Evolutionary conservation across 2,888 invertebrate species (phyloP).

Genomic region (Tortricodes alternella): DNA sequence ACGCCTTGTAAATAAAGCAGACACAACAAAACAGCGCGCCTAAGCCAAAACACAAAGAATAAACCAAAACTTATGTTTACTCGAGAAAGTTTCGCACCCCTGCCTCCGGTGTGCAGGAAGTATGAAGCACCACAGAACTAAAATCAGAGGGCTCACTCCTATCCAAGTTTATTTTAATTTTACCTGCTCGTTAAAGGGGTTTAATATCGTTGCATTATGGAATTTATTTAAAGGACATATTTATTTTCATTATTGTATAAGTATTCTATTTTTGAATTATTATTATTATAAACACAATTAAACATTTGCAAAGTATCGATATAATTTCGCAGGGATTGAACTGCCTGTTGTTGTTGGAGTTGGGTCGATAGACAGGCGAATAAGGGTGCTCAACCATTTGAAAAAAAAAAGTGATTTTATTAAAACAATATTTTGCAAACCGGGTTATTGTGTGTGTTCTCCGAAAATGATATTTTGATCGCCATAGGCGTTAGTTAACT

Average conservation of each 20-base stretch:
- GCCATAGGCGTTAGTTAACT: too few relatives aligned
- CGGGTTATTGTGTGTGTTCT: too few relatives aligned
- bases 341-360: not conserved
- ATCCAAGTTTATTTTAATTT: too few relatives aligned
- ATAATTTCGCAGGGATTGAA: not conserved
- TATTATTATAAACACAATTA: too few relatives aligned
- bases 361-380: not conserved
- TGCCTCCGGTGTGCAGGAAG: not conserved
- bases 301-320: too few relatives aligned
- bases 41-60: conserved; percentile 19
- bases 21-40: conserved; percentile 7
- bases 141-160: not conserved
- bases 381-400: not conserved
- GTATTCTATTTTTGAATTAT: too few relatives aligned
- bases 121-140: not conserved
- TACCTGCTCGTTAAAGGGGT: too few relatives aligned
- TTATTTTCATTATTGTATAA: too few relatives aligned
- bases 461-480: too few relatives aligned
- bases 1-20: too few relatives aligned
- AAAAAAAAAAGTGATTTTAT: conserved; percentile 10
- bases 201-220: too few relatives aligned
- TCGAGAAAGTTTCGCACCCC: conserved; percentile 13
- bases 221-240: too few relatives aligned
- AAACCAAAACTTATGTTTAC: conserved; percentile 16
- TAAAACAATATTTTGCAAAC: not conserved